phyloP scores from a whole-genome alignment of 1,140 invertebrate species.

The Lineus longissimus region DNA sequence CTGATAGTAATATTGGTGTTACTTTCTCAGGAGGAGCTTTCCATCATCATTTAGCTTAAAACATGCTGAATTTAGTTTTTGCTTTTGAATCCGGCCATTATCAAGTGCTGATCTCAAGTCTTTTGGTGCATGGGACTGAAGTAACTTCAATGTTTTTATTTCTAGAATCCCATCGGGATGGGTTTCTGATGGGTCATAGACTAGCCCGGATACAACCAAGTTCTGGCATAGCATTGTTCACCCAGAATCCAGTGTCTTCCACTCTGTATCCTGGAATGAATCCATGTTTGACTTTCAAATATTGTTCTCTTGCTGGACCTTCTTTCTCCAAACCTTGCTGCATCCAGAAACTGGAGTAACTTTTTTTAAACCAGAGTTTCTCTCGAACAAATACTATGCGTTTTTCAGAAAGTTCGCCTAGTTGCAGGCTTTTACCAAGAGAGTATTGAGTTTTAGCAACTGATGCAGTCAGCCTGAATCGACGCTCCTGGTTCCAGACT shows the following conservation, averaged over 20 bases:
- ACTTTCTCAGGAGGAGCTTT: not conserved
- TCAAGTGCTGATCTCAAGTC: not conserved
- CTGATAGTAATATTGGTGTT: conserved; percentile 1
- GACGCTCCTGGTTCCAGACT: not conserved
- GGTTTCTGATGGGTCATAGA: not conserved
- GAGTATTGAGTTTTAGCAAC: not conserved
- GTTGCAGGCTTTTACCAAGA: not conserved
- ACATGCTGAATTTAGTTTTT: not conserved
- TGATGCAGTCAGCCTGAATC: not conserved
- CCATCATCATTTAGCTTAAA: not conserved
- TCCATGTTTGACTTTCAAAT: not conserved
- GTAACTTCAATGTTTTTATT: not conserved
- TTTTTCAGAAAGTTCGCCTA: not conserved
- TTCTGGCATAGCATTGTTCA: not conserved
- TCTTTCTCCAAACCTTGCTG: not conserved
- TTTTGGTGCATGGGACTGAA: not conserved
- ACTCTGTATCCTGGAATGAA: not conserved
- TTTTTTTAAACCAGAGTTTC: not conserved
- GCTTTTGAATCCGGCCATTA: not conserved
- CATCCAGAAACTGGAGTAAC: not conserved
- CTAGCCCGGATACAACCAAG: not conserved
- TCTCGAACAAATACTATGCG: not conserved
- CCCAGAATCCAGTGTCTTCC: not conserved
- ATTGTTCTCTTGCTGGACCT: not conserved
- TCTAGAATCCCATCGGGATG: not conserved